Evolutionary conservation across 2,888 invertebrate species (phyloP), one percentile per base, ranked within the genome.

Genomic region (Eledone cirrhosa): DNA sequence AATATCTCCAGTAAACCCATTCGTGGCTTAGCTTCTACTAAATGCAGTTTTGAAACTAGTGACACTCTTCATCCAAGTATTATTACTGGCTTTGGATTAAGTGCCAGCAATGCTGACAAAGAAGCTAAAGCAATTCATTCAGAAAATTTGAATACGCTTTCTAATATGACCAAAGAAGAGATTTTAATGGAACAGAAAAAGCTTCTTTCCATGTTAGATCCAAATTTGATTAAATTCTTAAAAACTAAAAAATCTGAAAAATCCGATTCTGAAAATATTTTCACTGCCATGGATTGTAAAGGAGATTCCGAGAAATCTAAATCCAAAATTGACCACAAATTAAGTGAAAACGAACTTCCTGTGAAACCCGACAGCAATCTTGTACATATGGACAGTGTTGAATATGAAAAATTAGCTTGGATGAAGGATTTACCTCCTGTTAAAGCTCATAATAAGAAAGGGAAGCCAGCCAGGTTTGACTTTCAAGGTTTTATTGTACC

Each of bases 351-450:
- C 48, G 90, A 91, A 22, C 78, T 91, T 53, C 90, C 90, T 11
- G 85, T 91, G 0, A 83, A 87, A 78, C 85, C 85, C 0, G 82
- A 85, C 22, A 85, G 84, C 80, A 93, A 97, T 89, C 97, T 96
- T 95, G 88, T 96, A 0, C 93, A 97, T 89, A 97, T 97, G 93
- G 93, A 96, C 90, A 92, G 93, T n/a, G 89, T 97, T 69, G 98
- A 98, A 91, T 93, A 93, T 82, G 95, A 95, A 83, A 98, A 98
- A 90, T 90, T 97, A 27, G 94, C 94, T 86, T 98, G 98, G 97
- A 95, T 96, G 93, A 94, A 94, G 88, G 93, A 94, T 80, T 90
- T 94, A n/a, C 92, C 93, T 0, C 81, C 84, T 8, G 88, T 89
- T 13, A 81, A 81, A 13, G 84, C 88, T 76, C 84, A 81, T 31